phyloP scores from a whole-genome alignment of 30 jellyfish, hydroid and myxozoan species.

The Nemopilema nomurai region DNA sequence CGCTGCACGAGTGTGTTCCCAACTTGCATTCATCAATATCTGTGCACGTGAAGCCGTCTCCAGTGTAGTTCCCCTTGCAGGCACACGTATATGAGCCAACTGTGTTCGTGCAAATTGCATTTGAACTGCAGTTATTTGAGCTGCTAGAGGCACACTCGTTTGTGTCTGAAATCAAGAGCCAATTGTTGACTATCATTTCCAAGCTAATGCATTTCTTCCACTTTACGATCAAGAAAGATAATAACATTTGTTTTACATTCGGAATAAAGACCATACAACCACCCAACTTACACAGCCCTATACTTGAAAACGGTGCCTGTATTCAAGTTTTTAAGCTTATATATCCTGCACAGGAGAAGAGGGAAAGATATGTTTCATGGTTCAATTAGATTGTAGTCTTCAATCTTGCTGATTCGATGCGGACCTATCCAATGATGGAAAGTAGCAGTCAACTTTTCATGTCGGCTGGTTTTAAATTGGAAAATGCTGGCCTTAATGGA shows the following conservation, averaged over 20 bases:
- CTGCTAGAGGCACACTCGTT: conserved; percentile 39
- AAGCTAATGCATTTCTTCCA: background rate
- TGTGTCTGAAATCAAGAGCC: conserved; percentile 7
- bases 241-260: background rate
- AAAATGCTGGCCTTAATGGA: no score
- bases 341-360: no score
- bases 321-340: no score
- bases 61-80: conserved; percentile 37
- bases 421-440: no score
- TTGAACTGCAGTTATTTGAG: conserved; percentile 47
- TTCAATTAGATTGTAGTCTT: no score
- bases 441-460: no score
- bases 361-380: no score
- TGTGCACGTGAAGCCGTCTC: conserved; percentile 30
- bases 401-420: no score
- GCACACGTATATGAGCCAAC: conserved; percentile 57
- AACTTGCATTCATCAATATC: conserved; percentile 14
- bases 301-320: no score
- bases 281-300: no score
- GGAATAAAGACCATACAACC: no score
- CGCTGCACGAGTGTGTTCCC: conserved; percentile 23
- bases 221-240: background rate
- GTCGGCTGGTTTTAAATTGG: no score
- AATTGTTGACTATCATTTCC: background rate
- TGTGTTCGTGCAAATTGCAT: conserved; percentile 36